Base-by-base conservation (phyloP, 2,888 invertebrate species). In the Scaptomyza cyrtandrae region DNA sequence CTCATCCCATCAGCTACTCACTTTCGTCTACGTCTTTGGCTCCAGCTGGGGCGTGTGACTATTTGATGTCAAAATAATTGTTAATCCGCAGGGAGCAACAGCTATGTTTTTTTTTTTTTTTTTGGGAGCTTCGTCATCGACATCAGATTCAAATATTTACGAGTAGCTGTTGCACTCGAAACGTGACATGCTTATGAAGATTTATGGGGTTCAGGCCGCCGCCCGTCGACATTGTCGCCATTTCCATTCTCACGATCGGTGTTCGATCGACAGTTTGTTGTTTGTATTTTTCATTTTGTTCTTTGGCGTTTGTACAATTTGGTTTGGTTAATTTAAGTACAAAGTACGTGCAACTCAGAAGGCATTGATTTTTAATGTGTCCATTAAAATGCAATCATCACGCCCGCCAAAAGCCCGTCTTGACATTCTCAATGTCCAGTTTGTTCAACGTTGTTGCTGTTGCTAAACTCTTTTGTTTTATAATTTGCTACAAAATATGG, bases 161-260 rank as follows among this genome's bases (percentile, higher is more conserved):
- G 86, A 86, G 85, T 86, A 76, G 87, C 85, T 84, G 88, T 89
- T 90, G 90, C 86, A 90, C 88, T 90, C 78, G 84, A 90, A 90
- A 90, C 90, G 90, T 90, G 90, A 90, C 90, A 90, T 88, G 90
- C 87, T 90, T 90, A 89, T 90, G 90, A 90, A 90, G 90, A 90
- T 90, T 90, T 89, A 90, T 90, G 75, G 88, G 78, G 88, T 89
- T 89, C 89, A 77, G 83, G 27, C 29, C 16, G 67, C 54, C 78
- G 71, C 68, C 63, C 62, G 66, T 71, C 81, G 70, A 70, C 75
- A 81, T 75, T 90, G 90, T 86, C 90, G 90, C 89, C 90, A 87
- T 80, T 75, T 89, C 73, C 79, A 90, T 90, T 90, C 90, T 90
- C 90, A 90, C 90, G 90, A 90, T 88, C 88, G 79, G 86, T 83